phyloP scores from a whole-genome alignment of 1,140 invertebrate species.

The Ceratina calcarata region DNA sequence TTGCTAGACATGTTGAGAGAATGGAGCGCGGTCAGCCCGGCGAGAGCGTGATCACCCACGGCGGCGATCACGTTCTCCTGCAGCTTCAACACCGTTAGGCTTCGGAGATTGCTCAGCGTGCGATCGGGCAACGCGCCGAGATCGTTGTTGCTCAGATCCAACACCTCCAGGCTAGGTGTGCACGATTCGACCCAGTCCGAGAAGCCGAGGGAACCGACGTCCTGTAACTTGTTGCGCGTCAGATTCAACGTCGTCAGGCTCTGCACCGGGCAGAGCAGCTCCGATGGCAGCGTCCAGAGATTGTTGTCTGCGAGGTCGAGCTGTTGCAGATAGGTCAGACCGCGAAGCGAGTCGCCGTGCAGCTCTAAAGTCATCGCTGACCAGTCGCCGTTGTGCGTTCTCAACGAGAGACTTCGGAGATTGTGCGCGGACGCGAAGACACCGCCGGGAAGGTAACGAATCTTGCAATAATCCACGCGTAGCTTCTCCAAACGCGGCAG shows the following conservation, averaged over 20 bases:
- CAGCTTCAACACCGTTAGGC: slow-evolving; percentile 84
- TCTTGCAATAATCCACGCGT: slow-evolving; percentile 89
- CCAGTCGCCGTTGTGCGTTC: slow-evolving; percentile 90
- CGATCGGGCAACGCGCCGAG: slow-evolving; percentile 85
- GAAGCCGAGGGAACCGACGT: slow-evolving; percentile 87
- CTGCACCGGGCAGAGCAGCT: slow-evolving; percentile 88
- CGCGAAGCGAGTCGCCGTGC: slow-evolving; percentile 85
- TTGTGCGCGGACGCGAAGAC: slow-evolving; percentile 85
- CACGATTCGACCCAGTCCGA: slow-evolving; percentile 84
- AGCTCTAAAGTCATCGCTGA: slow-evolving; percentile 88
- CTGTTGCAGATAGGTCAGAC: slow-evolving; percentile 84
- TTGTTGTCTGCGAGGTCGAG: slow-evolving; percentile 90
- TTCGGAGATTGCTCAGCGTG: slow-evolving; percentile 85
- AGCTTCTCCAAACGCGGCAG: slow-evolving; percentile 86
- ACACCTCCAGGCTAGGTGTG: slow-evolving; percentile 84
- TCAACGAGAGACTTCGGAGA: slow-evolving; percentile 85
- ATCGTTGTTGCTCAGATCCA: slow-evolving; percentile 89
- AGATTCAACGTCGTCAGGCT: slow-evolving; percentile 87
- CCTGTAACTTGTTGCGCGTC: slow-evolving; percentile 89
- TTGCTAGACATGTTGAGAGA: slow-evolving; percentile 90
- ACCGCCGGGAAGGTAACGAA: slow-evolving; percentile 86
- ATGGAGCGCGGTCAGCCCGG: slow-evolving; percentile 84
- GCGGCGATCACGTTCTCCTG: slow-evolving; percentile 88
- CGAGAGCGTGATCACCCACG: slow-evolving; percentile 86
- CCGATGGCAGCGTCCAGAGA: slow-evolving; percentile 87